Evolutionary conservation across 2,113 vertebrate genomes (phyloP).

Genomic region (Ceratotherium simum): DNA sequence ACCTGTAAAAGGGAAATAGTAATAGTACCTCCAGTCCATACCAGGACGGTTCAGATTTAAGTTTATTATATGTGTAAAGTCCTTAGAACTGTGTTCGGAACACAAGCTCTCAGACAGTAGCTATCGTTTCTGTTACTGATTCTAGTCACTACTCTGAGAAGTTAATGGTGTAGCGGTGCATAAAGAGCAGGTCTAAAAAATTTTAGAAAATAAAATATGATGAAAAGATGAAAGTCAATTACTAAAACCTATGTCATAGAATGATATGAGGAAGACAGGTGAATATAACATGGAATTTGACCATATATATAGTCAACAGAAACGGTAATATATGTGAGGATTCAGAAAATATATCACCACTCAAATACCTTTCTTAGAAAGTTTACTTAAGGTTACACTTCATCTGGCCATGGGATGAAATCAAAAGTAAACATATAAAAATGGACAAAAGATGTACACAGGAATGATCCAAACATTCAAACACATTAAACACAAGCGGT

Average conservation of each 20-base stretch:
- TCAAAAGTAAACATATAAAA: background rate
- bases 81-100: background rate
- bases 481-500: background rate
- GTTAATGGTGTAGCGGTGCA: background rate
- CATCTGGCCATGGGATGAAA: background rate
- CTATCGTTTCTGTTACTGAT: background rate
- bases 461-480: background rate
- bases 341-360: background rate
- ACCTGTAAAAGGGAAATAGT: background rate
- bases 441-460: background rate
- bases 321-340: background rate
- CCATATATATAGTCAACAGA: background rate
- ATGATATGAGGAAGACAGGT: background rate
- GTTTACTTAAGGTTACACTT: background rate
- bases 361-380: background rate
- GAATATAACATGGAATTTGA: background rate
- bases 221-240: background rate
- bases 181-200: background rate
- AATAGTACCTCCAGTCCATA: background rate
- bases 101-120: background rate
- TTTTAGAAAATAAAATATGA: background rate
- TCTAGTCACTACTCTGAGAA: background rate
- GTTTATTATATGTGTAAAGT: background rate
- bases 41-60: background rate
- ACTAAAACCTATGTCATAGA: background rate